phyloP scores from a whole-genome alignment of 2,113 vertebrate genomes.

The Xiphorhynchus elegans region DNA sequence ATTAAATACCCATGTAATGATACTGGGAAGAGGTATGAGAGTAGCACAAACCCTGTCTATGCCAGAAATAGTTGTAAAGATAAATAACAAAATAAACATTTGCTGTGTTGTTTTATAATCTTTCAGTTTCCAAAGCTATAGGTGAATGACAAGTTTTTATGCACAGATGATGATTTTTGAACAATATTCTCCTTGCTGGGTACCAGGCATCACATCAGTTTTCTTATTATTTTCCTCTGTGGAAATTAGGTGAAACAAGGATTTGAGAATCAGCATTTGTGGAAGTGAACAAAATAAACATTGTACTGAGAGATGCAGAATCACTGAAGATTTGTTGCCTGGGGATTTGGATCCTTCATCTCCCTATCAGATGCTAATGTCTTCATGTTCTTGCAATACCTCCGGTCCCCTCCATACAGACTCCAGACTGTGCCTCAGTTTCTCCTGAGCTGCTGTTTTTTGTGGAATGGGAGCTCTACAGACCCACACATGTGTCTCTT shows the following conservation, averaged over 20 bases:
- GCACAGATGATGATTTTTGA: background rate
- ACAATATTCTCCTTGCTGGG: background rate
- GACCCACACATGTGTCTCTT: rapidly evolving
- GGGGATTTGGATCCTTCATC: background rate
- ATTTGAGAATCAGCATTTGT: background rate
- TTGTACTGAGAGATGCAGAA: background rate
- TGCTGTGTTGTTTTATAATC: background rate
- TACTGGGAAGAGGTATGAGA: background rate
- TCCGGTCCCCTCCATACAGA: background rate
- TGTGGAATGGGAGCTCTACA: background rate
- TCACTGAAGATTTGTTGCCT: background rate
- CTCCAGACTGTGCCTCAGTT: background rate
- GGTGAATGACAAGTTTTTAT: background rate
- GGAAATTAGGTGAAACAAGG: background rate
- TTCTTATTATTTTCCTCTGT: background rate
- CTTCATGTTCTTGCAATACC: background rate
- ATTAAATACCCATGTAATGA: background rate
- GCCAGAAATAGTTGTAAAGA: background rate
- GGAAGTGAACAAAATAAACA: background rate
- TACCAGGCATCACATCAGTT: background rate
- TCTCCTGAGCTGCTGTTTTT: background rate
- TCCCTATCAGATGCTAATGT: background rate
- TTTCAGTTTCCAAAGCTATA: background rate
- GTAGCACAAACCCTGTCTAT: rapidly evolving
- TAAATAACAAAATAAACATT: rapidly evolving